Evolutionary conservation across 2,113 vertebrate genomes (phyloP).

Genomic region (Microtus pennsylvanicus): DNA sequence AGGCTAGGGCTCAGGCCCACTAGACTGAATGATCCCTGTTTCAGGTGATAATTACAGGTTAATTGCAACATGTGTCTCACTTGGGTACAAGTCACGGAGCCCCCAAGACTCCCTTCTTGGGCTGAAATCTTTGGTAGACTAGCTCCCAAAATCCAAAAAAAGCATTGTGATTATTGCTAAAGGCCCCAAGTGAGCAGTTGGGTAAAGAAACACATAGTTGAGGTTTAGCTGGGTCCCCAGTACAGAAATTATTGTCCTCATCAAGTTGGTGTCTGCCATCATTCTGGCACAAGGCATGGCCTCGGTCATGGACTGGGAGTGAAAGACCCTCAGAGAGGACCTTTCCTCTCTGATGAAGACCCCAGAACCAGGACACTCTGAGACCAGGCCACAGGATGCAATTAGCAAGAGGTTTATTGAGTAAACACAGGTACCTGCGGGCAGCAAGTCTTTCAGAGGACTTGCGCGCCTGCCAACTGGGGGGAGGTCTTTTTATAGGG

Average conservation of each 20-base stretch:
- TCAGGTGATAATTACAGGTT: neutral
- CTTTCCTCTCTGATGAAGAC: no score
- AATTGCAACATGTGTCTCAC: neutral
- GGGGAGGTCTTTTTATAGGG: no score
- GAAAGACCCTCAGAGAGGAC: no score
- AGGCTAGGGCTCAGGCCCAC: neutral
- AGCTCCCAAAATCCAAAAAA: neutral
- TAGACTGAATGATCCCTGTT: neutral
- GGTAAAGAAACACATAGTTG: neutral
- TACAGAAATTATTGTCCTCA: neutral
- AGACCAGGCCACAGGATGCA: no score
- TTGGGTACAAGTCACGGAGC: neutral
- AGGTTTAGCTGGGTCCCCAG: neutral
- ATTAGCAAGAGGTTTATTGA: no score
- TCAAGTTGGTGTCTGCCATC: neutral
- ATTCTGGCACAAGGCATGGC: neutral
- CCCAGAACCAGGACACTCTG: no score
- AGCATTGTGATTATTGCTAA: neutral
- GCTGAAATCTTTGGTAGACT: neutral
- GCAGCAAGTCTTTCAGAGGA: no score
- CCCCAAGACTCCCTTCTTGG: neutral
- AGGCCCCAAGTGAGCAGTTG: neutral
- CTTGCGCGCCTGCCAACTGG: no score
- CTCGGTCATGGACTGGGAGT: neutral
- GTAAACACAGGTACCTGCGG: no score